Conservation (phyloP, 23 tunicate genomes). For the Styela clava region DNA sequence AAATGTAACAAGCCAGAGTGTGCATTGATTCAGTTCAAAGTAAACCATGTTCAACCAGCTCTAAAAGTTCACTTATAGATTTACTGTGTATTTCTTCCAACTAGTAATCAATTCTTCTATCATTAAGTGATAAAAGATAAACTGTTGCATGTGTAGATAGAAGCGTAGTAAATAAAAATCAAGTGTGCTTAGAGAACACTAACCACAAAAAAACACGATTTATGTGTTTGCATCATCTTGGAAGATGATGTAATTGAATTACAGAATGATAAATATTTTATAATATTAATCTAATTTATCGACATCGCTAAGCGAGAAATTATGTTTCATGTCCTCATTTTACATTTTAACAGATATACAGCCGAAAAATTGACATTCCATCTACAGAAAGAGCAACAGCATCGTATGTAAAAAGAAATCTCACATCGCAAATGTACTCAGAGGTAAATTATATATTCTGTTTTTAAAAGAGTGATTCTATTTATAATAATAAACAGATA, state of each 20-base stretch:
- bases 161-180: too few species aligned
- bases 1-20: too few species aligned
- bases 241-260: neutral
- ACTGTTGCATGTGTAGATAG: too few species aligned
- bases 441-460: conserved; percentile 2
- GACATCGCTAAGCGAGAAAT: neutral
- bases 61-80: too few species aligned
- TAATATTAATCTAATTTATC: neutral
- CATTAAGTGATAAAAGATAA: too few species aligned
- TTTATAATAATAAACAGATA: too few species aligned
- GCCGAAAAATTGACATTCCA: neutral
- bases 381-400: conserved; percentile 11
- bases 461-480: neutral
- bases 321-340: neutral
- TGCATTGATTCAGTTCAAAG: too few species aligned
- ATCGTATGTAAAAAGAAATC: neutral
- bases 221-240: neutral
- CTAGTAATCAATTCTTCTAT: too few species aligned
- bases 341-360: neutral
- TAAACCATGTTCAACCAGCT: too few species aligned
- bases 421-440: conserved; percentile 10
- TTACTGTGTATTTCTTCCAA: too few species aligned
- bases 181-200: too few species aligned
- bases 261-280: neutral
- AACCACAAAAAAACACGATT: neutral